Conservation (phyloP, 2,113 vertebrate genomes). For the Carlito syrichta region DNA sequence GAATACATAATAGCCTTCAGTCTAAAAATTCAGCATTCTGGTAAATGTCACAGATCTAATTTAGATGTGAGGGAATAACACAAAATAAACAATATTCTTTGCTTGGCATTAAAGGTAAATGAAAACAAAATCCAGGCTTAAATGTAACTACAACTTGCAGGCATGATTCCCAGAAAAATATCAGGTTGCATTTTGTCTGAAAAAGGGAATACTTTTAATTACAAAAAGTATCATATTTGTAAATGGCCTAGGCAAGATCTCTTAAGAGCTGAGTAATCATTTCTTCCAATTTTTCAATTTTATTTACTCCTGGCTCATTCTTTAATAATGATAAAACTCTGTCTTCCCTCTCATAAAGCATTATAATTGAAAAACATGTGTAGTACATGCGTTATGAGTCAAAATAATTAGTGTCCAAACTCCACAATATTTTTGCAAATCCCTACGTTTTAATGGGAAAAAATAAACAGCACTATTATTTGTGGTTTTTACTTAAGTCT, state of each 20-base stretch:
- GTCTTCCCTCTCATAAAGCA: not conserved
- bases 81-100: constrained; percentile 14
- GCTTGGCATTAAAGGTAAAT: constrained; percentile 17
- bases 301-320: not conserved
- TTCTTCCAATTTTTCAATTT: not conserved
- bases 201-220: not conserved
- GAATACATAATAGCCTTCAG: not conserved
- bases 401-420: not conserved
- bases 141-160: not conserved
- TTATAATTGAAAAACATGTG: not conserved
- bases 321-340: not conserved
- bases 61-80: not conserved
- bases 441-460: not conserved
- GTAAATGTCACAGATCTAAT: constrained; percentile 44
- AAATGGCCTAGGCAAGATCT: not conserved
- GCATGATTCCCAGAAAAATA: not conserved
- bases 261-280: constrained; percentile 7
- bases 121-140: constrained; percentile 16
- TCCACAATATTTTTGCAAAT: not conserved
- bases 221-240: not conserved
- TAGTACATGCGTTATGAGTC: not conserved
- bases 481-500: not conserved
- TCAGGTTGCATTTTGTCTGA: not conserved
- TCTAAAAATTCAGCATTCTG: not conserved
- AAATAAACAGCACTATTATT: not conserved